These are phyloP conservation scores for Mesitornis unicolor DNA, from an alignment of 2,113 vertebrate genomes.

Conservation along the genomic window DNA sequence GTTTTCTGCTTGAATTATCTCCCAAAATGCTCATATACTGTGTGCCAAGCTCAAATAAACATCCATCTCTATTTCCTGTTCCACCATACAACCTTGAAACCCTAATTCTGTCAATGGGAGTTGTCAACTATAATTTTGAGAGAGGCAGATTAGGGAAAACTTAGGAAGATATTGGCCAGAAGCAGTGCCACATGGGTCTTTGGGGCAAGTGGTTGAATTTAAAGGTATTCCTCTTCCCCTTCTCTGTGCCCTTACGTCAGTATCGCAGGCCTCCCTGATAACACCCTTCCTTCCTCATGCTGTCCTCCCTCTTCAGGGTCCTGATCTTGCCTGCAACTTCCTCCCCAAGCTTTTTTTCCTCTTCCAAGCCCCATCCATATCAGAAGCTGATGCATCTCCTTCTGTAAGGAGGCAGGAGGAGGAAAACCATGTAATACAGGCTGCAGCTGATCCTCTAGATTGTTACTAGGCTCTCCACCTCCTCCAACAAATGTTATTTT, in stretches of 20 bases:
- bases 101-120: neutral
- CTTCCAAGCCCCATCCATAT: neutral
- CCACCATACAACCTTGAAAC: neutral
- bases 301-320: neutral
- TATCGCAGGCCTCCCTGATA: neutral
- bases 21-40: neutral
- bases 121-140: neutral
- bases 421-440: neutral
- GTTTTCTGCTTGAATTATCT: neutral
- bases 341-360: neutral
- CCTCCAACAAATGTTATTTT: neutral
- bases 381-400: neutral
- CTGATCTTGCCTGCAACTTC: neutral
- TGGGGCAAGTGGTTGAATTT: neutral
- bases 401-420: neutral
- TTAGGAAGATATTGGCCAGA: neutral
- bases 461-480: neutral
- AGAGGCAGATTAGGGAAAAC: neutral
- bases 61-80: neutral
- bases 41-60: neutral
- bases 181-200: neutral
- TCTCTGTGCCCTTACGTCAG: neutral
- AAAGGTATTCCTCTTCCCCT: neutral
- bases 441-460: neutral
- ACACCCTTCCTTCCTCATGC: neutral